Evolutionary conservation across 2,797 vertebrate species (phyloP), one percentile per base, ranked within the genome.

Genomic region (Syngnathus rostellatus): DNA sequence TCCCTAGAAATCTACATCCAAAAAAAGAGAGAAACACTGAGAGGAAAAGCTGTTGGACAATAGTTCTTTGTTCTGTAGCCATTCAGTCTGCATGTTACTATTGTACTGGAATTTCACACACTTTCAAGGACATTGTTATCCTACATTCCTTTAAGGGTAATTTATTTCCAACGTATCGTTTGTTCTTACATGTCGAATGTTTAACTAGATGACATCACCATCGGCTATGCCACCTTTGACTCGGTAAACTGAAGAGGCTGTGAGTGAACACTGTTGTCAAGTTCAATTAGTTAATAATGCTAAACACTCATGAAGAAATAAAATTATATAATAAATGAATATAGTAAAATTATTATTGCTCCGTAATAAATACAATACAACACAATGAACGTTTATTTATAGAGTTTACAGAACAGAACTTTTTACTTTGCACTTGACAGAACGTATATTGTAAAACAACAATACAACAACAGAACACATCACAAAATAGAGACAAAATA

Each of bases 1-100:
- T 69, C 39, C 60, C 59, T 58, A 77, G 71, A 82, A 85, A 84
- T 79, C 67, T 81, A 80, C 74, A 84, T 73, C 69, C 69, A 76
- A 63, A 65, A 62, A 62, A 60, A 38, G 70, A 73, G 65, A 55
- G 77, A 31, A 55, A 41, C 39, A 11, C 5, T 76, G 67, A 78
- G 77, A 78, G 72, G 71, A 81, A 72, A 74, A 64, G 55, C 79
- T 78, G 62, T 86, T 80, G 67, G 73, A 75, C 68, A 81, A 66
- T 66, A 39, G 23, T 69, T 77, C 73, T 78, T 62, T 62, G 60
- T 62, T 39, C 17, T 17, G 17, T 64, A 59, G 50, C 54, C 58
- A 53, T 48, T n/a, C 66, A 69, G 48, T 17, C 0, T 70, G 76
- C 62, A 64, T 41, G 69, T 55, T 66, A 70, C 55, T 55, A 19